Evolutionary conservation across 2,888 invertebrate genomes (phyloP), one percentile per base, ranked within the genome.

Genomic region (Oxyscelio sp.): DNA sequence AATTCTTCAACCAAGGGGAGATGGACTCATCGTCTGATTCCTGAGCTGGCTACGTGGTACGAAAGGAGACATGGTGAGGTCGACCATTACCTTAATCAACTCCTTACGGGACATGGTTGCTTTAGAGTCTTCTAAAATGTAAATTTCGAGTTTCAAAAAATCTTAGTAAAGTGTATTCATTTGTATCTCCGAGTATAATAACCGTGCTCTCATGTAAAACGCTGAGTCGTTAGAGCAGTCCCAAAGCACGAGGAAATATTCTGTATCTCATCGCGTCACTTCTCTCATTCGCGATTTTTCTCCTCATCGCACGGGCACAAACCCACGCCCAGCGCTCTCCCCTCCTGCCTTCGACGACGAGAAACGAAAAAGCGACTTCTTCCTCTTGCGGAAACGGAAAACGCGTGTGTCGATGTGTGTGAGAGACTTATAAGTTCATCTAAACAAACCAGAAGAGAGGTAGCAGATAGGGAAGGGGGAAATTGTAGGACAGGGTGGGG

Each of bases 171-270:
- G n/a, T n/a, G n/a, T n/a, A n/a, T n/a, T n/a, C n/a, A n/a, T n/a
- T n/a, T n/a, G n/a, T n/a, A n/a, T n/a, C n/a, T n/a, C n/a, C n/a
- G n/a, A n/a, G n/a, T n/a, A n/a, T 87, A 86, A 87, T 87, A 85
- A 85, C 79, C 79, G 79, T 87, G 65, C 83, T 88, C 80, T 90
- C 88, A 87, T 87, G 78, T 85, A 89, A 89, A 88, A 87, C 87
- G 86, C 83, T 87, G 85, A 86, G 83, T 85, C 85, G 85, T 88
- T 87, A 87, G 86, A 88, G 89, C 87, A 87, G 86, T 88, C 86
- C 86, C 85, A 85, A 90, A 89, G 86, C 87, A 85, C 83, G 86
- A 85, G 79, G 82, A 85, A 85, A 66, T 65, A 31, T 73, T 13
- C 43, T 58, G n/a, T n/a, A n/a, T 61, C 59, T 50, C 52, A 11